A percentile compares a stretch with the other conserved stretches of the same genome.
Evolutionary conservation across 2,888 invertebrate genomes (phyloP).

Genomic region (Tyria jacobaeae): DNA sequence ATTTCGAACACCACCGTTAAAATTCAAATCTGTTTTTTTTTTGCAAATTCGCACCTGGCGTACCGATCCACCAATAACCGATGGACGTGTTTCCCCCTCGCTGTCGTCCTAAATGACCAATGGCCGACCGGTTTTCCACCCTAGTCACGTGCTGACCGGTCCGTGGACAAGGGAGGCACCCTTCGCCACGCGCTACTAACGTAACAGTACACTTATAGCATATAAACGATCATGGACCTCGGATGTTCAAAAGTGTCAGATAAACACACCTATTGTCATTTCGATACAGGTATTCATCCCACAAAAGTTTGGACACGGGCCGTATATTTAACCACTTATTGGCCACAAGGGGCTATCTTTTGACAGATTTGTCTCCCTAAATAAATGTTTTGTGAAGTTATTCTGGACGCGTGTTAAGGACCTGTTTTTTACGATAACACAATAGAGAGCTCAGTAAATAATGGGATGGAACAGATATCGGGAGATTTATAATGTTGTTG

Average conservation of each 20-base stretch:
- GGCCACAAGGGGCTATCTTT: conserved; percentile 65
- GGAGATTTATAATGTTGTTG: conserved; percentile 59
- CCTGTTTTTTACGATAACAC: conserved; percentile 69
- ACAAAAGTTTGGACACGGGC: conserved; percentile 79
- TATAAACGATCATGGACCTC: conserved; percentile 78
- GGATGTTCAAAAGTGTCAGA: conserved; percentile 76
- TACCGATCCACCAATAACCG: conserved; percentile 64
- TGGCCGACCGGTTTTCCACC: conserved; percentile 74
- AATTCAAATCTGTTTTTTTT: conserved; percentile 14
- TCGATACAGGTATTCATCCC: conserved; percentile 70
- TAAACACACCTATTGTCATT: conserved; percentile 75
- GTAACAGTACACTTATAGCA: conserved; percentile 60
- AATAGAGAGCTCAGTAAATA: conserved; percentile 63
- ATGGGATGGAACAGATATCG: conserved; percentile 62
- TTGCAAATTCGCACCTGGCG: conserved; percentile 70
- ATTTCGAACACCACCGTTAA: not conserved
- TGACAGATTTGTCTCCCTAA: conserved; percentile 79
- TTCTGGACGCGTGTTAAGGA: conserved; percentile 71
- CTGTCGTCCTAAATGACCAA: conserved; percentile 72
- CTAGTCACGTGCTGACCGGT: conserved; percentile 71
- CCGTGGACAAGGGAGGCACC: conserved; percentile 52
- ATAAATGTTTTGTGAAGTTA: conserved; percentile 62
- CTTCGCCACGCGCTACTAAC: conserved; percentile 58
- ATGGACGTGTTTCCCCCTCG: conserved; percentile 34
- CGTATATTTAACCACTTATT: conserved; percentile 79